Base-by-base conservation (phyloP, 30 jellyfish, hydroid and myxozoan species). In the Nemopilema nomurai region DNA sequence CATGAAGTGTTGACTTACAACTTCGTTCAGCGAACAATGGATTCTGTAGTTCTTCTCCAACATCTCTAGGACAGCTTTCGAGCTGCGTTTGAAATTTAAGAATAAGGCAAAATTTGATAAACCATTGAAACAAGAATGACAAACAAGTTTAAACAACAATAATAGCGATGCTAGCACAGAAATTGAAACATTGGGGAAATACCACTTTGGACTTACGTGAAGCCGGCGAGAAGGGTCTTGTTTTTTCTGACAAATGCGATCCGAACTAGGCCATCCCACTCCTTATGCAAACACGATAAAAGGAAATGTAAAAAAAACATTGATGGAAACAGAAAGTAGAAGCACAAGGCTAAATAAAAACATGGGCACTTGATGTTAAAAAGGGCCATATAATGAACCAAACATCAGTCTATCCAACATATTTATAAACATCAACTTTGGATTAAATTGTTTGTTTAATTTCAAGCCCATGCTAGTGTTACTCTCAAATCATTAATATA, bases 231-330 rank as follows among this genome's bases (percentile, higher is more conserved):
- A 4, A 94, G 90, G 1, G 99, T 94, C 67, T 94, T 94, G 70
- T 94, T 94, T 85, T 94, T 94, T 25, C 99, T 63, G 21, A 94
- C 99, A 84, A 94, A 94, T 71, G 97, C 97, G 49, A 94, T 84
- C 29, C 99, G 85, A 50, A 94, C 97, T n/a, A 94, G 76, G 28
- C 99, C 99, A 86, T 94, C 99, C 99, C 99, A 94, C 80, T 94
- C 99, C 96, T 91, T 32, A 79, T 1, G 49, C 49, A 79, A 52
- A 53, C 23, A 6, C 0, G 16, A 17, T 3, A 26, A 68, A 8
- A 28, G 18, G 51, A 8, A 70, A 18, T 25, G 1, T 70, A 23
- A 18, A 25, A 29, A 70, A 70, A 70, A 29, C 18, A 17, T 18
- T 70, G 51, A 68, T 7, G 41, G 28, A 28, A 4, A 6, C 22